These are phyloP conservation scores for Erebia ligea DNA, from an alignment of 2,888 invertebrate genomes.

Conservation along the genomic window DNA sequence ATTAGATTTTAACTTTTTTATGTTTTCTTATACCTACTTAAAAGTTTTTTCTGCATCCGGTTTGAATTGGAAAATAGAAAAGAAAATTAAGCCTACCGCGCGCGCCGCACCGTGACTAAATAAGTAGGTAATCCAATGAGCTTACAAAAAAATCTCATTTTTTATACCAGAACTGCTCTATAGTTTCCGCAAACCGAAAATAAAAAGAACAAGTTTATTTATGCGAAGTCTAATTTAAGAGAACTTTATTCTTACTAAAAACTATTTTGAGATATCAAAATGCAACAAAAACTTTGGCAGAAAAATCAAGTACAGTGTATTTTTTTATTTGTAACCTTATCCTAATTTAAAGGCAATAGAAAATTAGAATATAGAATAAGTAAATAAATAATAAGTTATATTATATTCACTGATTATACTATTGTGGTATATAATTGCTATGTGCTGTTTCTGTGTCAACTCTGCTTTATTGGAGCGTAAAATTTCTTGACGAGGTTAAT, in stretches of 20 bases:
- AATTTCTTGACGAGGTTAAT: slow-evolving; percentile 6
- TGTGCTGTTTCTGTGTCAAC: slow-evolving; percentile 16
- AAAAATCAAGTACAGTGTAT: not conserved
- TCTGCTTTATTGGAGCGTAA: slow-evolving; percentile 10
- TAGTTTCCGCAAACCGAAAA: slow-evolving; percentile 1
- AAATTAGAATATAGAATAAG: not conserved
- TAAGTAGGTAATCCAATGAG: not conserved
- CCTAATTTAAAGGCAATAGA: slow-evolving; percentile 5
- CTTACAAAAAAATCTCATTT: not conserved
- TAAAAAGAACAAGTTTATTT: not conserved
- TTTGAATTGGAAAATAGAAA: slow-evolving; percentile 1
- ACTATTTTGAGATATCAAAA: not conserved
- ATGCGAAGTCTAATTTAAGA: slow-evolving; percentile 3
- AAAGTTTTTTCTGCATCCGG: slow-evolving; percentile 1
- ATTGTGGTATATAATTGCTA: slow-evolving; percentile 6
- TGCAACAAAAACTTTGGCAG: not conserved
- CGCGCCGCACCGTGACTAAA: slow-evolving; percentile 8
- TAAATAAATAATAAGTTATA: too few relatives aligned
- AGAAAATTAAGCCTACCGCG: slow-evolving; percentile 2
- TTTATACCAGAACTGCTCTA: not conserved
- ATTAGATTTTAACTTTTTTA: not conserved
- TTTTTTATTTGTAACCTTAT: slow-evolving; percentile 12
- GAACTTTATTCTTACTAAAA: not conserved
- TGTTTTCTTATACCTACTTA: not conserved
- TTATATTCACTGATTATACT: too few relatives aligned